Evolutionary conservation across 2,797 vertebrate genomes (phyloP).

Genomic region (Neosilurus mollespiculum): DNA sequence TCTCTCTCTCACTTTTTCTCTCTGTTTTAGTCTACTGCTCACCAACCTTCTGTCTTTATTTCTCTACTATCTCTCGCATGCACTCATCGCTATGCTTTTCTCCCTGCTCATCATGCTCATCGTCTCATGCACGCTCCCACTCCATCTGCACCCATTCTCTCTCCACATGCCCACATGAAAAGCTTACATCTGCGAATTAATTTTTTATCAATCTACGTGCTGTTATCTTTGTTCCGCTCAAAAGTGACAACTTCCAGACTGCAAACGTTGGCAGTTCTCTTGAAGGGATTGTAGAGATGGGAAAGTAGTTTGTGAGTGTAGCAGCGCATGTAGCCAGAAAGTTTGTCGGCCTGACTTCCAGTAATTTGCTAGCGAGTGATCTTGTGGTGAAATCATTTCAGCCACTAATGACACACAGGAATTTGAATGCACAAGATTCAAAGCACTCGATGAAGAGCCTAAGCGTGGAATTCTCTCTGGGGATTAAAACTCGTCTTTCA

Average conservation of each 20-base stretch:
- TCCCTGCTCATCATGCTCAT: conserved; percentile 36
- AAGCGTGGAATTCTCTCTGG: conserved; percentile 43
- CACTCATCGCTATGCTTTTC: conserved; percentile 41
- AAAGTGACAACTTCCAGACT: conserved; percentile 74
- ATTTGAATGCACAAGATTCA: conserved; percentile 62
- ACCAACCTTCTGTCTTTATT: conserved; percentile 30
- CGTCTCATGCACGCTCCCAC: conserved; percentile 44
- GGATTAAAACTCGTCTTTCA: conserved; percentile 18
- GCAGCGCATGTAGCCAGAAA: conserved; percentile 39
- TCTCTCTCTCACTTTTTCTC: conserved; percentile 53
- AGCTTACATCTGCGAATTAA: conserved; percentile 72
- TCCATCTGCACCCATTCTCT: conserved; percentile 53
- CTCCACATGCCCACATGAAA: conserved; percentile 61
- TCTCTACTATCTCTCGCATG: conserved; percentile 49
- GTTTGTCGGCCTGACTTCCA: conserved; percentile 56
- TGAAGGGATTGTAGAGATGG: conserved; percentile 42
- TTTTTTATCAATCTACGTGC: conserved; percentile 77
- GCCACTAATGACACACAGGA: conserved; percentile 70
- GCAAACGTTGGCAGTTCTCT: conserved; percentile 77
- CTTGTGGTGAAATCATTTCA: conserved; percentile 68
- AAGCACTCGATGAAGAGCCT: conserved; percentile 41
- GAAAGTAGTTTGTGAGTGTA: conserved; percentile 43
- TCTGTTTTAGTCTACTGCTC: conserved; percentile 18
- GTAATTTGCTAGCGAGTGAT: conserved; percentile 72
- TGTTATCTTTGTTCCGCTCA: conserved; percentile 77